Percentiles rank a stretch among this genome's conserved stretches.
phyloP scores from a whole-genome alignment of 2,797 vertebrate species.

The Takifugu ocellatus region DNA sequence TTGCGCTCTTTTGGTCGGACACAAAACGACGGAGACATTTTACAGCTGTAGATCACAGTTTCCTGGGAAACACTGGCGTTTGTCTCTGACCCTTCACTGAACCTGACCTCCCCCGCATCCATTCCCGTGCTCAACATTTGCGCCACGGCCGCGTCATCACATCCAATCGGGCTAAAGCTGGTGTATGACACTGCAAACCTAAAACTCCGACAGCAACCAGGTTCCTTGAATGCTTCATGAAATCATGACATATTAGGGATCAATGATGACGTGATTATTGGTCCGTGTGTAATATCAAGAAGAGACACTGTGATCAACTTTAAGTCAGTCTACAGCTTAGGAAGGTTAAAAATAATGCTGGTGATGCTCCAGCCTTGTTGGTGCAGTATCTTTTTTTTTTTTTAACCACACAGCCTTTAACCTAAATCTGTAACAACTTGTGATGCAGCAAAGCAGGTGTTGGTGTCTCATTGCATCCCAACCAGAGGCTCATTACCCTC shows the following conservation, averaged over 20 bases:
- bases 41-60: not conserved
- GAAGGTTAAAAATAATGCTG: not conserved
- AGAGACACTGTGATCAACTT: no score
- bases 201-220: no score
- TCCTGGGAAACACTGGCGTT: not conserved
- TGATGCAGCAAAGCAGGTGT: slow-evolving; percentile 51
- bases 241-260: no score
- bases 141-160: not conserved
- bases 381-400: not conserved
- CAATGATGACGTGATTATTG: no score
- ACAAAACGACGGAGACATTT: no score
- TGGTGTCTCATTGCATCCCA: slow-evolving; percentile 34
- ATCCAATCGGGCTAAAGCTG: not conserved
- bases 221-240: no score
- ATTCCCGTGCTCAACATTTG: no score
- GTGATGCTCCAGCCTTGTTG: slow-evolving; percentile 3
- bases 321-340: no score
- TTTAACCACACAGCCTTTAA: slow-evolving; percentile 6
- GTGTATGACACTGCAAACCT: not conserved
- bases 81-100: not conserved
- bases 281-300: no score
- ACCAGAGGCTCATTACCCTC: slow-evolving; percentile 3
- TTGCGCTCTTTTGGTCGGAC: no score
- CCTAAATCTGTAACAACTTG: slow-evolving; percentile 14
- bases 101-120: not conserved